Conservation (phyloP, 2,797 vertebrate genomes). For the Acridotheres tristis region DNA sequence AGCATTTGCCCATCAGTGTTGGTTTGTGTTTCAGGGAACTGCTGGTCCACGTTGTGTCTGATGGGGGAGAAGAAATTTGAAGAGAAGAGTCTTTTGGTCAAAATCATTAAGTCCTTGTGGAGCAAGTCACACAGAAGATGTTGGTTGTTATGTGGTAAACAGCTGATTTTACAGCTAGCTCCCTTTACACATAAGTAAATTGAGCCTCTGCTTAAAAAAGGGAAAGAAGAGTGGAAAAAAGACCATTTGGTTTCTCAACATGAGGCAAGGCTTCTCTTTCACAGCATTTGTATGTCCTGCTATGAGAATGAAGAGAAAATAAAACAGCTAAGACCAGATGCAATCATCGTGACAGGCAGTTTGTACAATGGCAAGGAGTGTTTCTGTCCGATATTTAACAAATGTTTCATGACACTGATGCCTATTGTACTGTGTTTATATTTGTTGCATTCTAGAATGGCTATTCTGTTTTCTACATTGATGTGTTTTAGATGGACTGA, state of each 20-base stretch:
- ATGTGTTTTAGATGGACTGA: slow-evolving; percentile 58
- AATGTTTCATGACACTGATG: slow-evolving; percentile 56
- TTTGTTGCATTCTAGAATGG: slow-evolving; percentile 57
- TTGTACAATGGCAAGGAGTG: slow-evolving; percentile 53
- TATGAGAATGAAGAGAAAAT: slow-evolving; percentile 36
- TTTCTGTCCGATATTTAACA: slow-evolving; percentile 61
- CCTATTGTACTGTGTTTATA: slow-evolving; percentile 56
- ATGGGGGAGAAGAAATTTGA: not conserved
- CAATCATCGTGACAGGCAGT: slow-evolving; percentile 51
- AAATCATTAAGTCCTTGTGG: slow-evolving; percentile 1
- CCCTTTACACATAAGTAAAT: not conserved
- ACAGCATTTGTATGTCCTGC: not conserved
- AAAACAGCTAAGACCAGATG: slow-evolving; percentile 25
- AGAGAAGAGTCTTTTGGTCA: not conserved
- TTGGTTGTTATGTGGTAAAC: not conserved
- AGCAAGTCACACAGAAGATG: not conserved
- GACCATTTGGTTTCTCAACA: not conserved
- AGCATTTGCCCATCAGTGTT: not conserved
- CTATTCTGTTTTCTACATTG: slow-evolving; percentile 54
- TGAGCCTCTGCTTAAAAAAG: not conserved
- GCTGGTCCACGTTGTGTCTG: fast-evolving
- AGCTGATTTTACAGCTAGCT: slow-evolving; percentile 18
- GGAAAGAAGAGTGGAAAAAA: not conserved
- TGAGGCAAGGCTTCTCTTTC: not conserved
- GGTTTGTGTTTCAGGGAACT: not conserved